Conservation (phyloP, 2,888 invertebrate genomes). For the Volucella bombylans region DNA sequence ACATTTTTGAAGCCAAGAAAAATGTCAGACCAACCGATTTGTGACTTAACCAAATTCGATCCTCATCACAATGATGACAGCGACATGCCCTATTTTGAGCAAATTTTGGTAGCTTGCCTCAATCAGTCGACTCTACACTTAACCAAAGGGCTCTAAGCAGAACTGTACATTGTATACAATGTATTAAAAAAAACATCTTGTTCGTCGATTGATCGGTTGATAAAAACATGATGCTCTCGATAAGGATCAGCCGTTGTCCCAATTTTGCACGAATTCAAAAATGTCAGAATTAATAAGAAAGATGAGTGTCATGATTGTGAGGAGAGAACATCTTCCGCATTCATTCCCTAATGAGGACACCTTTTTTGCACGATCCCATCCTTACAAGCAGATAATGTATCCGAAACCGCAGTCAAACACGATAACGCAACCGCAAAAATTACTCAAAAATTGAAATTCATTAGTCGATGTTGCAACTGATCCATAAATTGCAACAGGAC, state of each 20-base stretch:
- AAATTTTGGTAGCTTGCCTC: too few relatives aligned
- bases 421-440: constrained; percentile 51
- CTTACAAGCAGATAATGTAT: constrained; percentile 19
- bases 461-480: constrained; percentile 47
- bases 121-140: too few relatives aligned
- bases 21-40: too few relatives aligned
- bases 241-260: constrained; percentile 8
- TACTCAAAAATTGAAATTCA: constrained; percentile 43
- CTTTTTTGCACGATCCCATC: constrained; percentile 12
- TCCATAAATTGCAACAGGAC: constrained; percentile 22
- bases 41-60: too few relatives aligned
- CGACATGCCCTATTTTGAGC: too few relatives aligned
- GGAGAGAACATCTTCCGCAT: constrained; percentile 23
- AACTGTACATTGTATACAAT: too few relatives aligned
- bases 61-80: too few relatives aligned
- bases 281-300: constrained; percentile 45
- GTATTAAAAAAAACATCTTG: too few relatives aligned
- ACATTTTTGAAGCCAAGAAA: too few relatives aligned
- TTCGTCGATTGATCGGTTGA: too few relatives aligned
- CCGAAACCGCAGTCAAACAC: constrained; percentile 38
- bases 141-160: too few relatives aligned
- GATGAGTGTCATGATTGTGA: constrained; percentile 38
- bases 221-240: not conserved
- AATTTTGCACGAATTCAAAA: constrained; percentile 14
- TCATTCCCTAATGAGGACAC: constrained; percentile 45